These are phyloP conservation scores for Athalia cordata DNA, from an alignment of 2,888 invertebrate species.

Conservation along the genomic window DNA sequence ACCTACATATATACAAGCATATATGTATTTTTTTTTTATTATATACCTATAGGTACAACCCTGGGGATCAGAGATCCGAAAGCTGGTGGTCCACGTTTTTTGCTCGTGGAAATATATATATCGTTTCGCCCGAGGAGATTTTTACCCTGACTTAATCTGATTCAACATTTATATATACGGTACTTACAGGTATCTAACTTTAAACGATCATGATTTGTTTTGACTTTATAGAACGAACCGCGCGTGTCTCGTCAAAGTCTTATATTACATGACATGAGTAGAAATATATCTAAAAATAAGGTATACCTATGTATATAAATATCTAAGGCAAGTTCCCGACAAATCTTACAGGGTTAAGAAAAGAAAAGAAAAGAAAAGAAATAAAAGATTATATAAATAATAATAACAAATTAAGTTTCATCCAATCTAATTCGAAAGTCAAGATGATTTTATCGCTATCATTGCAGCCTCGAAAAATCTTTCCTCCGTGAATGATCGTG, in stretches of 20 bases:
- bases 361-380: neutral
- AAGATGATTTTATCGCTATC: neutral
- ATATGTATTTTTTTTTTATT: neutral
- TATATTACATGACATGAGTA: neutral
- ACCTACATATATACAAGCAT: no score
- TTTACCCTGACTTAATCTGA: slow-evolving; percentile 25
- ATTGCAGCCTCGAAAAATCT: no score
- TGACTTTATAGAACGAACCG: slow-evolving; percentile 19
- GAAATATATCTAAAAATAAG: neutral
- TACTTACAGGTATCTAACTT: neutral
- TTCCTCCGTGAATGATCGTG: no score
- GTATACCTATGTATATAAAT: neutral
- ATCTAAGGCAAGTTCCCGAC: neutral
- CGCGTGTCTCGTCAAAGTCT: slow-evolving; percentile 28
- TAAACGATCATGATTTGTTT: slow-evolving; percentile 42
- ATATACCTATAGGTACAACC: neutral
- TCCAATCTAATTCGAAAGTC: neutral
- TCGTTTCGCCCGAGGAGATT: neutral
- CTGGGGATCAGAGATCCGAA: no score
- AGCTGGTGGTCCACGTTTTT: neutral
- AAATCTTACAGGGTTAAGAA: no score
- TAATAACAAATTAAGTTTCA: neutral
- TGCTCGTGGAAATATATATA: slow-evolving; percentile 7
- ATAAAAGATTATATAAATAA: neutral
- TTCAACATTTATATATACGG: slow-evolving; percentile 10